phyloP scores from a whole-genome alignment of 2,888 invertebrate species.

The Lottia scabra region DNA sequence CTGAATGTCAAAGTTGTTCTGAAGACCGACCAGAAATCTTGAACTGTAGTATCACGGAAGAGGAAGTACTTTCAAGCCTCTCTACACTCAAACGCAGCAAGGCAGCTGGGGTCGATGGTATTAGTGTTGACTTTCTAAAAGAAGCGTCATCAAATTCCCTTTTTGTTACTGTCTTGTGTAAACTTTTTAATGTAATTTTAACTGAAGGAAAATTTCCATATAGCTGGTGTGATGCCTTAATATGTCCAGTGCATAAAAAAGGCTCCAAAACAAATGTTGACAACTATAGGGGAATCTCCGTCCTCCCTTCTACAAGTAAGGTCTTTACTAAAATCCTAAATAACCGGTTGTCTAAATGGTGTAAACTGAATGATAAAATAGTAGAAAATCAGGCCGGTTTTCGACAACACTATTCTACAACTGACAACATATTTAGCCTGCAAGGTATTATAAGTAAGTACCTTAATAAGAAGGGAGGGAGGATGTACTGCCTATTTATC shows the following conservation, averaged over 20 bases:
- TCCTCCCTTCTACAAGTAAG: background rate
- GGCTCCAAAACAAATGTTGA: background rate
- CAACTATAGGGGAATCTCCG: background rate
- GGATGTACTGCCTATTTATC: background rate
- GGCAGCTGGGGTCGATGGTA: no score
- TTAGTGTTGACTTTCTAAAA: no score
- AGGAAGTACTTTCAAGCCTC: no score
- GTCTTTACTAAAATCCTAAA: background rate
- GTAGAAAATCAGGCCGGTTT: background rate
- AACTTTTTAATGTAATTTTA: no score
- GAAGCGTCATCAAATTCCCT: no score
- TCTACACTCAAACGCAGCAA: no score
- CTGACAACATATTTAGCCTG: background rate
- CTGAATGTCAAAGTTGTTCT: no score
- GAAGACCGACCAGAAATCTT: no score
- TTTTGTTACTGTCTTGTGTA: no score
- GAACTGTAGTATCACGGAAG: no score
- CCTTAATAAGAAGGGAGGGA: background rate
- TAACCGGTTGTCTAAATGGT: background rate
- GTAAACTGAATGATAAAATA: background rate
- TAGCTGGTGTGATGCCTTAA: background rate
- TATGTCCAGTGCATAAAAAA: background rate
- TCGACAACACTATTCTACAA: constrained; percentile 5
- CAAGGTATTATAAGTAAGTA: background rate
- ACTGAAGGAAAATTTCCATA: background rate